phyloP scores from a whole-genome alignment of 2,797 vertebrate genomes.

The Prionace glauca region DNA sequence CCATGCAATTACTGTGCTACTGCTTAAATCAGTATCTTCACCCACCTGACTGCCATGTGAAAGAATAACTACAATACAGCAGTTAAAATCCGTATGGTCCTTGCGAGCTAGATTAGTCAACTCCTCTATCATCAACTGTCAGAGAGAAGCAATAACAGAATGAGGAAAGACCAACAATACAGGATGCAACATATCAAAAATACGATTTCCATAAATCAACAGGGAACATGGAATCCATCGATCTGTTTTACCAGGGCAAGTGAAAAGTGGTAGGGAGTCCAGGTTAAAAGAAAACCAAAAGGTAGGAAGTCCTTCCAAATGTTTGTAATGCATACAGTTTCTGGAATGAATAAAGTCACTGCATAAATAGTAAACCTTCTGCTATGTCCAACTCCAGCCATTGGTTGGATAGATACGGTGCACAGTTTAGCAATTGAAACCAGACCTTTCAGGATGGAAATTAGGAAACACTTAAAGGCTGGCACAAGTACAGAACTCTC shows the following conservation, averaged over 20 bases:
- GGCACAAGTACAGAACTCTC: background rate
- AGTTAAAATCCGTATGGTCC: conserved; percentile 73
- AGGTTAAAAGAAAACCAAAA: background rate
- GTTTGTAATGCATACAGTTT: background rate
- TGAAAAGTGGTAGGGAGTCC: background rate
- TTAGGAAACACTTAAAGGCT: background rate
- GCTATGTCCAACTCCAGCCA: background rate
- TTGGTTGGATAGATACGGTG: background rate
- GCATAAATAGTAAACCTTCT: background rate
- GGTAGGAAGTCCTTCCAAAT: background rate
- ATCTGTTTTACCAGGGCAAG: background rate
- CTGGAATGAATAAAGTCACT: background rate
- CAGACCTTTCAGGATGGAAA: background rate
- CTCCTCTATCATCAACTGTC: conserved; percentile 66
- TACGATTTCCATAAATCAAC: background rate
- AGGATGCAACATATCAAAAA: background rate
- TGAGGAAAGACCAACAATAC: background rate
- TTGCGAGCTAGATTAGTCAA: conserved; percentile 58
- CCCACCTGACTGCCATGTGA: conserved; percentile 89
- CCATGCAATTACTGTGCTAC: too few species aligned
- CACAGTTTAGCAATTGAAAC: background rate
- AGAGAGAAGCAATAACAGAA: conserved; percentile 39
- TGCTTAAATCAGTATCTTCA: background rate
- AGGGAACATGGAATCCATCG: background rate
- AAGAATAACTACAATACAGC: conserved; percentile 82